phyloP scores from a whole-genome alignment of 2,113 vertebrate species.

The Capreolus pygargus region DNA sequence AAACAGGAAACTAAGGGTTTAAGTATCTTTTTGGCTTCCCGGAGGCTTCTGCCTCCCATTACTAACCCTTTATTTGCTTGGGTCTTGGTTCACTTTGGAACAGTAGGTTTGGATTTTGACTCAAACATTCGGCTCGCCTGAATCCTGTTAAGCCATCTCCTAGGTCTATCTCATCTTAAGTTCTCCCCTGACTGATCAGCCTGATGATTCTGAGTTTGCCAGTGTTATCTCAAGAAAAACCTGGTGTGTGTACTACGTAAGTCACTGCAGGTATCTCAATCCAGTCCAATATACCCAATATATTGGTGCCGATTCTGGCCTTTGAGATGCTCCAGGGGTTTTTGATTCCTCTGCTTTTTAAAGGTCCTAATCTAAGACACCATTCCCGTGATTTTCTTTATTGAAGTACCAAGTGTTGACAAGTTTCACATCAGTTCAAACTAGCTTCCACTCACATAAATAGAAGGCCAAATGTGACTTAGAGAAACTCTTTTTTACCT shows the following conservation, averaged over 20 bases:
- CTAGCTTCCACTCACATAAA: background rate
- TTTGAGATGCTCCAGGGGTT: background rate
- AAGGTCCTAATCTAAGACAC: background rate
- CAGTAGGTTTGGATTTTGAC: background rate
- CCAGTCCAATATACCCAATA: background rate
- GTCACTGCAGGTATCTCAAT: too few species aligned
- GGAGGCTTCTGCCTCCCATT: background rate
- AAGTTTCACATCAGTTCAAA: conserved; percentile 1
- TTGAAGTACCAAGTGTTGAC: background rate
- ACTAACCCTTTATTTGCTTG: background rate
- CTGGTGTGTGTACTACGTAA: too few species aligned
- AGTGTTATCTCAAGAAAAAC: background rate
- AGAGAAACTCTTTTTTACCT: background rate
- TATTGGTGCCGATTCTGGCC: background rate
- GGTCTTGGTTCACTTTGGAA: background rate
- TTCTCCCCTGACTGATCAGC: background rate
- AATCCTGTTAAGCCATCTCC: background rate
- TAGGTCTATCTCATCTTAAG: background rate
- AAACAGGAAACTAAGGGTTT: background rate
- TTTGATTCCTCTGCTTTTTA: background rate
- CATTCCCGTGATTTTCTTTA: background rate
- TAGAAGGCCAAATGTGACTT: background rate
- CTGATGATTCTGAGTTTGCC: background rate
- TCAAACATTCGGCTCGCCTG: background rate
- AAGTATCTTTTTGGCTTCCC: background rate